Evolutionary conservation across 2,888 invertebrate genomes (phyloP).

Genomic region (Zaprionus bogoriensis): DNA sequence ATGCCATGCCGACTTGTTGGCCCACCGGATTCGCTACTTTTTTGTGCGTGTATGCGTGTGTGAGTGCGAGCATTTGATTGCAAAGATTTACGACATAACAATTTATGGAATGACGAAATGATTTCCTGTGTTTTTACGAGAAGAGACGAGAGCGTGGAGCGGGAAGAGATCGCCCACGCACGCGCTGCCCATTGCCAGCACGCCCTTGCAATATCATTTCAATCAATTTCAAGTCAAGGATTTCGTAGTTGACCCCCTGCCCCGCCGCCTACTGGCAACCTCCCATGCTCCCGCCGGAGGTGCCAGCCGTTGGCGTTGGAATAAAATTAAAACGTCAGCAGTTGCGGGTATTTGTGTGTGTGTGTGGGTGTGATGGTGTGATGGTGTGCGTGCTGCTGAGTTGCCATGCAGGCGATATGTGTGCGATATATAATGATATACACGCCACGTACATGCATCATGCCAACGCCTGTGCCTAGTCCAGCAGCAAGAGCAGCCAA

Average conservation of each 20-base stretch:
- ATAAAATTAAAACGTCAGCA: slow-evolving; percentile 79
- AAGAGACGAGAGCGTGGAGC: slow-evolving; percentile 6
- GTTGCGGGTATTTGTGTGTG: slow-evolving; percentile 5
- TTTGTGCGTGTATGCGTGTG: slow-evolving; percentile 3
- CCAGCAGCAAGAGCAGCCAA: slow-evolving; percentile 25
- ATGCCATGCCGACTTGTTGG: slow-evolving; percentile 14
- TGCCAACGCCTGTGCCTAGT: slow-evolving; percentile 56
- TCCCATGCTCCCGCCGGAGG: slow-evolving; percentile 1
- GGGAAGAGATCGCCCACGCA: slow-evolving; percentile 45
- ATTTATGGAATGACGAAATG: slow-evolving; percentile 80
- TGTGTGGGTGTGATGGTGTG: slow-evolving; percentile 13
- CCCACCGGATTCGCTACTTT: neutral
- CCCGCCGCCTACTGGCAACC: slow-evolving; percentile 1
- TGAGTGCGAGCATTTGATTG: slow-evolving; percentile 63
- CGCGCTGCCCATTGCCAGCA: slow-evolving; percentile 58
- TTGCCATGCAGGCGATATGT: slow-evolving; percentile 35
- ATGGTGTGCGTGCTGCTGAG: slow-evolving; percentile 20
- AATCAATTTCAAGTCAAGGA: slow-evolving; percentile 75
- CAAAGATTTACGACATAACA: slow-evolving; percentile 78
- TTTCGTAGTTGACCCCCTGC: slow-evolving; percentile 33
- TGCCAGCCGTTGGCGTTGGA: slow-evolving; percentile 38
- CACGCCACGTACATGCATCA: slow-evolving; percentile 77
- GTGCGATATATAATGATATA: slow-evolving; percentile 64
- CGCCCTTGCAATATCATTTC: slow-evolving; percentile 78
- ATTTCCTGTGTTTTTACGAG: slow-evolving; percentile 77